Percentiles rank a stretch among this genome's conserved stretches.
phyloP scores from a whole-genome alignment of 2,888 invertebrate species.

The Parnassius smintheus region DNA sequence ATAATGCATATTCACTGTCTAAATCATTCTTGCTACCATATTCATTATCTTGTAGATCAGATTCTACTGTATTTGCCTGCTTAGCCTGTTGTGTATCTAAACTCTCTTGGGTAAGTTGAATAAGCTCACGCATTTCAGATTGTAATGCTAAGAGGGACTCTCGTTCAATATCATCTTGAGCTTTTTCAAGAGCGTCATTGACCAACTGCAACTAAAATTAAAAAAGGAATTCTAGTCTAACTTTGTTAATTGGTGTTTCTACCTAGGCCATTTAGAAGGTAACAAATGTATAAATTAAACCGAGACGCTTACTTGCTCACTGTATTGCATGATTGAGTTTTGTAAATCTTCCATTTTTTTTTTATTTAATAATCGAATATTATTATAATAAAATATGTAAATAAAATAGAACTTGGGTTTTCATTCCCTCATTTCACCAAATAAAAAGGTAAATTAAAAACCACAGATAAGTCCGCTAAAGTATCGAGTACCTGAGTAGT shows the following conservation, averaged over 20 bases:
- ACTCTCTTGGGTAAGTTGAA: slow-evolving; percentile 85
- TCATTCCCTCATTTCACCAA: too few relatives aligned
- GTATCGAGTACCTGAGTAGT: too few relatives aligned
- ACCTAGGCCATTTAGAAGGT: not conserved
- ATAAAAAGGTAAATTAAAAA: too few relatives aligned
- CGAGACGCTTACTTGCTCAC: slow-evolving; percentile 56
- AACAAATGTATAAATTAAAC: not conserved
- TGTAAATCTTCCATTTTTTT: slow-evolving; percentile 57
- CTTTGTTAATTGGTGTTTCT: not conserved
- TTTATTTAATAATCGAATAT: not conserved
- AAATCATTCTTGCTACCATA: slow-evolving; percentile 44
- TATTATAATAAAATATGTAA: too few relatives aligned
- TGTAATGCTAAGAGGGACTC: slow-evolving; percentile 82
- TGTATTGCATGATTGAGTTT: slow-evolving; percentile 61
- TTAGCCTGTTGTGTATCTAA: slow-evolving; percentile 52
- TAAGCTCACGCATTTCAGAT: slow-evolving; percentile 84
- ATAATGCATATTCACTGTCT: slow-evolving; percentile 84
- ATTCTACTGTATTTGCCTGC: slow-evolving; percentile 26
- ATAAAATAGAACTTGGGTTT: too few relatives aligned
- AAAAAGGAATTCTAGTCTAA: slow-evolving; percentile 9
- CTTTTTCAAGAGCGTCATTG: slow-evolving; percentile 76
- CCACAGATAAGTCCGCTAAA: too few relatives aligned
- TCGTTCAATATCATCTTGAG: slow-evolving; percentile 70
- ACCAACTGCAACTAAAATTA: slow-evolving; percentile 82
- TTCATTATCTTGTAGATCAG: slow-evolving; percentile 18